A percentile compares a stretch with the other conserved stretches of the same genome.
Conservation (phyloP, 53 echinoderm and acorn worm species). For the Arbacia lixula region DNA sequence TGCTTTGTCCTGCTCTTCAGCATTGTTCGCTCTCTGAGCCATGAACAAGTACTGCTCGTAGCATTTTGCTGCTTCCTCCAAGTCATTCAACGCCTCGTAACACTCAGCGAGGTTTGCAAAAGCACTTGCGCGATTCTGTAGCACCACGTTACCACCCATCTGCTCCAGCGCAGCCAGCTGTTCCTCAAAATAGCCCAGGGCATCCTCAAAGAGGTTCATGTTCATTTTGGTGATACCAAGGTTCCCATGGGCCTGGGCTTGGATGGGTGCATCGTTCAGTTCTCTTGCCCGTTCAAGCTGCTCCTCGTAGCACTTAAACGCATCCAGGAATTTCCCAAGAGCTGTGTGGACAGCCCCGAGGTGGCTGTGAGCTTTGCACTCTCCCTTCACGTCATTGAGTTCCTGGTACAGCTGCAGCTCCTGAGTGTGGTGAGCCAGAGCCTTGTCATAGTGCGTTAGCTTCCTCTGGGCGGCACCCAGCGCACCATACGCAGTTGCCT, state of each 20-base stretch:
- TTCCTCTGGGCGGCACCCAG: slow-evolving; percentile 92
- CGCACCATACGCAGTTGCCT: slow-evolving; percentile 93
- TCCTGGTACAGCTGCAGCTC: slow-evolving; percentile 95
- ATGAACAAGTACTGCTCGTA: slow-evolving; percentile 92
- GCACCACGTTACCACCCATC: slow-evolving; percentile 79
- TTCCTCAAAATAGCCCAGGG: slow-evolving; percentile 95
- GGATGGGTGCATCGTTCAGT: slow-evolving; percentile 78
- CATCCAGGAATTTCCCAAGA: slow-evolving; percentile 87
- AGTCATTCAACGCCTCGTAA: slow-evolving; percentile 92
- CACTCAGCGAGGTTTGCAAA: slow-evolving; percentile 96
- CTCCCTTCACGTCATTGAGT: slow-evolving; percentile 89
- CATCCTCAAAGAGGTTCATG: slow-evolving; percentile 97
- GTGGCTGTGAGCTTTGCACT: slow-evolving; percentile 96
- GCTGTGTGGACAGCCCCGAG: slow-evolving; percentile 94
- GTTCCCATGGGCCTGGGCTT: slow-evolving; percentile 97
- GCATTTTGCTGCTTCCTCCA: slow-evolving; percentile 91
- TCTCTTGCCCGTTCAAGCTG: slow-evolving; percentile 89
- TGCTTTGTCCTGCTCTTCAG: slow-evolving; percentile 91
- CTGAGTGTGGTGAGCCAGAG: slow-evolving; percentile 93
- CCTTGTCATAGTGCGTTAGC: slow-evolving; percentile 85
- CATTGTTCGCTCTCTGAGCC: slow-evolving; percentile 84
- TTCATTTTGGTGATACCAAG: slow-evolving; percentile 99
- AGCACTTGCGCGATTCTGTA: slow-evolving; percentile 89
- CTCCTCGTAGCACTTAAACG: slow-evolving; percentile 97
- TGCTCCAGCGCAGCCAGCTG: slow-evolving; percentile 91